Conservation (phyloP, 2,888 invertebrate genomes). For the Lasioglossum pauxillum region DNA sequence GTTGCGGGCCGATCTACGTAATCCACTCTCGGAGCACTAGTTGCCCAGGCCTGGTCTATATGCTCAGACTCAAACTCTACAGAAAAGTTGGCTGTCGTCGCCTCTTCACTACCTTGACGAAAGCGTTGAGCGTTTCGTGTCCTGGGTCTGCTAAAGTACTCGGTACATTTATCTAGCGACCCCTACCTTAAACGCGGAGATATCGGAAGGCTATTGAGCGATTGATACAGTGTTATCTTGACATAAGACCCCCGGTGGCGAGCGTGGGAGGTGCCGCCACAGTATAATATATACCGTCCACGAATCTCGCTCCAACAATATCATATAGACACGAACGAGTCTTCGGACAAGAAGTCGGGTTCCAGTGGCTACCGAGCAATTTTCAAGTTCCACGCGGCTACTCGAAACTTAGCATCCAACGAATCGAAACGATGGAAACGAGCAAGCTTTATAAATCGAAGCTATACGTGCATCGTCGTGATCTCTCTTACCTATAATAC, state of each 20-base stretch:
- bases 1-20: no score
- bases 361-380: neutral
- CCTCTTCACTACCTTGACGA: no score
- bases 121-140: neutral
- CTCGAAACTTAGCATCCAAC: neutral
- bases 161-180: neutral
- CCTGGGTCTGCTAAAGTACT: neutral
- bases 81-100: no score
- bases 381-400: neutral
- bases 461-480: neutral
- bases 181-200: neutral
- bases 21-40: no score
- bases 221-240: no score
- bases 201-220: neutral
- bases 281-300: constrained; percentile 40
- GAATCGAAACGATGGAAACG: neutral
- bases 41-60: neutral
- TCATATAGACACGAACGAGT: constrained; percentile 8
- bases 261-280: neutral
- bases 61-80: neutral
- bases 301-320: constrained; percentile 57
- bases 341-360: constrained; percentile 47
- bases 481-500: constrained; percentile 45
- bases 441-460: neutral
- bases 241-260: neutral